A percentile compares a stretch with the other conserved stretches of the same genome.
Conservation (phyloP, 2,888 invertebrate species). For the Hofmannophila pseudospretella region DNA sequence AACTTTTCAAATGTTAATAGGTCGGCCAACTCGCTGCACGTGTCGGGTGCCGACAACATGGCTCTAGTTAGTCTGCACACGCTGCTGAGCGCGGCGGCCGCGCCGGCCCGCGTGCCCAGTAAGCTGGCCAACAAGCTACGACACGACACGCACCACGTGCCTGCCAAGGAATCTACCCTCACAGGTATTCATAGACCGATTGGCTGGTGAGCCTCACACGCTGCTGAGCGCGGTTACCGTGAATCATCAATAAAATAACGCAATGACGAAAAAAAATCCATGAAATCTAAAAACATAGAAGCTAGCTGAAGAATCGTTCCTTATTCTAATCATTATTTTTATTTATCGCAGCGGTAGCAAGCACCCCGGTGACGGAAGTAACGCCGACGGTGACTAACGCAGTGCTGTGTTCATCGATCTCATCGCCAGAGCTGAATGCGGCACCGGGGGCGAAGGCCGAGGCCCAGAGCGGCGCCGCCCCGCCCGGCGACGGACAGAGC, state of each 20-base stretch:
- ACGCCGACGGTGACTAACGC: constrained; percentile 24
- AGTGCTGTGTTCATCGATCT: constrained; percentile 57
- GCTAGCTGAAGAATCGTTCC: no score
- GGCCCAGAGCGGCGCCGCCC: constrained; percentile 13
- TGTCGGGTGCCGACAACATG: constrained; percentile 52
- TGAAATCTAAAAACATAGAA: no score
- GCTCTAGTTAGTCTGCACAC: constrained; percentile 66
- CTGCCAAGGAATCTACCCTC: constrained; percentile 43
- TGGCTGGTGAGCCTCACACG: no score
- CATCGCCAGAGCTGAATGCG: constrained; percentile 66
- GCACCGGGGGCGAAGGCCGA: constrained; percentile 17
- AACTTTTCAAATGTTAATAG: no score
- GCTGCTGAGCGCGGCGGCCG: constrained; percentile 50
- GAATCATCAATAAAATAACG: no score
- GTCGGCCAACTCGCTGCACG: constrained; percentile 53
- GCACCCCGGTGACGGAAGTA: constrained; percentile 44
- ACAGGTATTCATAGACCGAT: no score
- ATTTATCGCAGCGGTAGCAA: constrained; percentile 46
- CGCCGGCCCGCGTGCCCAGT: constrained; percentile 30
- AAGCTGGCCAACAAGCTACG: constrained; percentile 35
- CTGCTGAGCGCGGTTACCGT: no score
- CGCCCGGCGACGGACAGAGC: constrained; percentile 11
- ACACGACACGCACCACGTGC: constrained; percentile 33
- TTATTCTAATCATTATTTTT: no score
- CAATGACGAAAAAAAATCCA: no score